Evolutionary conservation across 2,797 vertebrate genomes (phyloP).

Genomic region (Cirrhinus mrigala): DNA sequence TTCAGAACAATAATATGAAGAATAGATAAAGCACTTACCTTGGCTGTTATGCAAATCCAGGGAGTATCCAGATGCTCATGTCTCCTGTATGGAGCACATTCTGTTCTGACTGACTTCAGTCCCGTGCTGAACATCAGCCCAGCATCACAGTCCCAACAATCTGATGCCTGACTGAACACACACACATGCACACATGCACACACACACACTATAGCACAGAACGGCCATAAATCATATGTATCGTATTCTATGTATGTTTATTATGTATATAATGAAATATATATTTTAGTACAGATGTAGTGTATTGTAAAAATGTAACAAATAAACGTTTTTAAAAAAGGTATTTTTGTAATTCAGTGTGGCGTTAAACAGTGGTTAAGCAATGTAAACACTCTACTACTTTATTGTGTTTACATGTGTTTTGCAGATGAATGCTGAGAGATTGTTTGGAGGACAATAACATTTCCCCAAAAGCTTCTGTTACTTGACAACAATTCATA

Average conservation of each 20-base stretch:
- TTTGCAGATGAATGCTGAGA: slow-evolving; percentile 47
- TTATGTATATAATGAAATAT: too few species aligned
- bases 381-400: not conserved
- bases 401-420: slow-evolving; percentile 45
- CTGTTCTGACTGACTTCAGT: slow-evolving; percentile 25
- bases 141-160: not conserved
- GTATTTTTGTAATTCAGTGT: not conserved
- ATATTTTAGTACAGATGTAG: not conserved
- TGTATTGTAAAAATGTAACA: not conserved
- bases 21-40: not conserved
- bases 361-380: not conserved
- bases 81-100: slow-evolving; percentile 5
- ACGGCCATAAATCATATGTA: not conserved
- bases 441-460: slow-evolving; percentile 54
- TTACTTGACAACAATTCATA: slow-evolving; percentile 53
- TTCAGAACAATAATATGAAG: not conserved
- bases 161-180: not conserved
- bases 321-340: not conserved
- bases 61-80: not conserved
- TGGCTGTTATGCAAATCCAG: not conserved
- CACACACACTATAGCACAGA: not conserved
- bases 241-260: too few species aligned
- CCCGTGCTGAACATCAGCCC: not conserved
- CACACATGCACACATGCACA: not conserved
- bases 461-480: slow-evolving; percentile 34